phyloP scores from a whole-genome alignment of 2,113 vertebrate genomes.

The Brachypodius melanocephalos region DNA sequence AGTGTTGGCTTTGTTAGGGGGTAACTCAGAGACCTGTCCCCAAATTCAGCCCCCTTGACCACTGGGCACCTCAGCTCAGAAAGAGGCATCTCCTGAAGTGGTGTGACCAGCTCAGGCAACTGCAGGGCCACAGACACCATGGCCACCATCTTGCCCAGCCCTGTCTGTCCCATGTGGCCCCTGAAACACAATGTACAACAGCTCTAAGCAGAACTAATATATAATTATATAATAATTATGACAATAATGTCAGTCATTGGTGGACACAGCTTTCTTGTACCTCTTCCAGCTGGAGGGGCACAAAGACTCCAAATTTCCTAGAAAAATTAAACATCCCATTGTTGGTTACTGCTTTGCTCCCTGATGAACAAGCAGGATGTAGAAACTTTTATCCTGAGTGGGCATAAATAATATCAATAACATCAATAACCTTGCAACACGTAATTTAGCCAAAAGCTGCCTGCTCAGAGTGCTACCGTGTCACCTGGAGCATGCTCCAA shows the following conservation, averaged over 20 bases:
- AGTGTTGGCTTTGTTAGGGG: background rate
- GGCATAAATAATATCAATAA: background rate
- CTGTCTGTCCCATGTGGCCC: background rate
- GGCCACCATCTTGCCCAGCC: background rate
- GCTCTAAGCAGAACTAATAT: background rate
- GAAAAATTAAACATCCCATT: background rate
- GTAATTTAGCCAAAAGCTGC: background rate
- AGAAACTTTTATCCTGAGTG: background rate
- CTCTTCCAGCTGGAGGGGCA: background rate
- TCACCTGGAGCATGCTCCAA: background rate
- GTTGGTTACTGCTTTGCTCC: background rate
- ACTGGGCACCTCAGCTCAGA: background rate
- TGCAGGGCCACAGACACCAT: background rate
- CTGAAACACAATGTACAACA: background rate
- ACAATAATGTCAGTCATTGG: background rate
- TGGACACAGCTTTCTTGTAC: background rate
- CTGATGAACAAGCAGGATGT: background rate
- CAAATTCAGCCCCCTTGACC: background rate
- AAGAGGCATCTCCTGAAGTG: background rate
- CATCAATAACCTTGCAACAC: background rate
- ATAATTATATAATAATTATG: too few relatives aligned
- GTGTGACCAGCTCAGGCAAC: background rate
- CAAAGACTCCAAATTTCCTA: background rate
- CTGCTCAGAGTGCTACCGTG: background rate
- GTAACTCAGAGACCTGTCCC: background rate